Conservation (phyloP, 2,797 vertebrate species). For the Onychomys torridus region DNA sequence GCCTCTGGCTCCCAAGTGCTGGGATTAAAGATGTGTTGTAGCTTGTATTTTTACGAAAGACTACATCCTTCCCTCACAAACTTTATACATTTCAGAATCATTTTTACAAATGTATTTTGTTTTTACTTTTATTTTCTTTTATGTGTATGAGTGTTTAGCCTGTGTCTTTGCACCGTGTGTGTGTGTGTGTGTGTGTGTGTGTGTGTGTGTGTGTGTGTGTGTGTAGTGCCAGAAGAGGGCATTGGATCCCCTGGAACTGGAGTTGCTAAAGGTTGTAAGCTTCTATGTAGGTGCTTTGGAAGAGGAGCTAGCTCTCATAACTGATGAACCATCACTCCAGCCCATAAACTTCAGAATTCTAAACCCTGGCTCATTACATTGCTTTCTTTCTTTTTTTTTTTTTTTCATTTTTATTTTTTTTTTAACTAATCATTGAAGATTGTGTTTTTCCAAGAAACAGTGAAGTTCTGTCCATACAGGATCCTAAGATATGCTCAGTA, state of each 20-base stretch:
- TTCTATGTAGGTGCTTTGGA: too few relatives aligned
- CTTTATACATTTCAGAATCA: conserved; percentile 6
- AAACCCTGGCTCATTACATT: neutral
- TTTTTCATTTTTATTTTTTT: neutral
- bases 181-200: too few relatives aligned
- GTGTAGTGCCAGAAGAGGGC: too few relatives aligned
- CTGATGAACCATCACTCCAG: neutral
- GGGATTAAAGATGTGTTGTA: neutral
- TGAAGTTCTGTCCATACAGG: neutral
- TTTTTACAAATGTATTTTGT: neutral
- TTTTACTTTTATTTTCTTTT: neutral
- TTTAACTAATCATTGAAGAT: neutral
- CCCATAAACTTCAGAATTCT: neutral
- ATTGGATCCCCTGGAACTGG: neutral
- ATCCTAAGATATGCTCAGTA: neutral
- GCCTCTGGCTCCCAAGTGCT: neutral
- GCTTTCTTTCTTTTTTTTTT: neutral
- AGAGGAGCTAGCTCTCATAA: neutral
- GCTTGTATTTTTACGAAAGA: conserved; percentile 33
- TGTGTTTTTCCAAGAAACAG: conserved; percentile 13
- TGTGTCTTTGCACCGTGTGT: neutral
- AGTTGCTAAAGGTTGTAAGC: neutral
- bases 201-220: too few relatives aligned
- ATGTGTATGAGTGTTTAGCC: neutral
- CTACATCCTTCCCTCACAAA: neutral